Base-by-base conservation (phyloP, 2,113 vertebrate genomes). In the Cairina moschata region DNA sequence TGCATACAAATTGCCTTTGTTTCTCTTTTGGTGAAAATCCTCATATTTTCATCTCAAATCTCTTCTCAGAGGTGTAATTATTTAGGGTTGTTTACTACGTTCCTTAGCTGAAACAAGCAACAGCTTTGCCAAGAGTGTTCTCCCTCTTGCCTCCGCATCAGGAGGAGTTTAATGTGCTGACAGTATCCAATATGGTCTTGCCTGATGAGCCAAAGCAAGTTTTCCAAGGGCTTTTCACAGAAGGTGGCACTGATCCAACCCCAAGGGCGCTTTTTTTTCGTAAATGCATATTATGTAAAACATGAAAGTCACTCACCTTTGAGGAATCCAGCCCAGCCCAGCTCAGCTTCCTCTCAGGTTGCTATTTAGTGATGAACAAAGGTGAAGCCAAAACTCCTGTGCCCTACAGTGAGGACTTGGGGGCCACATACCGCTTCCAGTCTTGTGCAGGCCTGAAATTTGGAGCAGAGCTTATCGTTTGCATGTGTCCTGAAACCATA, bases 81-180 rank as follows among this genome's bases (percentile, higher is more conserved):
- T 90, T 73, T 79, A 73, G 36, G 67, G 58, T 95, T 97, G 76
- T 97, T 97, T 97, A 97, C 72, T 69, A 92, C 60, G 63, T 90
- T 96, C 74, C 83, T 92, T 73, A 94, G 78, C 72, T 96, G 94
- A 96, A 93, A 95, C 8, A 34, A 96, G 86, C 87, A 97, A 88
- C 66, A 55, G 56, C 76, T 84, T 74, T 92, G 68, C 78, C 94
- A 88, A 81, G 32, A 66, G 18, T 16, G 3, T 46, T 95, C 81
- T 91, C 83, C 50, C 68, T 85, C 82, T 95, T 42, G 11, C 58
- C 60, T 72, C 59, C 74, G 76, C 8, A 62, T 91, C 73, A 88
- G 86, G 86, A 88, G 84, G 55, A 88, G 96, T 95, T 96, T 80
- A 95, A 91, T 89, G 68, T 62, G 55, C 66, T 81, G 83, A 93